Conservation (phyloP, 2,113 vertebrate species). For the Rhinoderma darwinii region DNA sequence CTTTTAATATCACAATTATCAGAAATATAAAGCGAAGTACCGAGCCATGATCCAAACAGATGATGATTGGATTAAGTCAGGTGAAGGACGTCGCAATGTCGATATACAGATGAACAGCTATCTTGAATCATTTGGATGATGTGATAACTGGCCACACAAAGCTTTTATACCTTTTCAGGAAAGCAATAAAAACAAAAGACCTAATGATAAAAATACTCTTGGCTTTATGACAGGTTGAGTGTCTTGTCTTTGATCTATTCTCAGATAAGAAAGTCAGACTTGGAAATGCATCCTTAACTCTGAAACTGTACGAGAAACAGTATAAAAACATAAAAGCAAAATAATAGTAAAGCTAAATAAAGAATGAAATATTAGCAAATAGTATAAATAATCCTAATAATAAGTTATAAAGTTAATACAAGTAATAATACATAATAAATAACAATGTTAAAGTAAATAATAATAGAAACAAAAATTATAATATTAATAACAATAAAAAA, state of each 20-base stretch:
- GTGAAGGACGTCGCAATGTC: conserved; percentile 57
- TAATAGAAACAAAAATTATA: background rate
- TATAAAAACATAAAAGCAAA: background rate
- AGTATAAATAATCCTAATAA: no score
- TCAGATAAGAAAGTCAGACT: conserved; percentile 37
- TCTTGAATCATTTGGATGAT: conserved; percentile 52
- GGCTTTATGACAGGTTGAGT: conserved; percentile 44
- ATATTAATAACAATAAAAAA: background rate
- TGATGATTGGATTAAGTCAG: conserved; percentile 39
- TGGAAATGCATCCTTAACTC: conserved; percentile 1
- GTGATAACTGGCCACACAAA: conserved; percentile 58
- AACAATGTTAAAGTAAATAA: no score
- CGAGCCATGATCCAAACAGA: conserved; percentile 6
- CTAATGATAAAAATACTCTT: conserved; percentile 59
- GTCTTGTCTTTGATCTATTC: conserved; percentile 52
- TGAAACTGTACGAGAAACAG: background rate
- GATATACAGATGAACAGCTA: conserved; percentile 46
- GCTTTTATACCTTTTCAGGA: conserved; percentile 61
- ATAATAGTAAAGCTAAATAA: no score
- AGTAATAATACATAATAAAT: no score
- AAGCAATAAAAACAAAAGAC: conserved; percentile 59
- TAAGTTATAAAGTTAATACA: no score
- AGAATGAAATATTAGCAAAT: no score
- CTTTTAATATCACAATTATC: background rate
- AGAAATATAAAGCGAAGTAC: background rate